A percentile compares a stretch with the other conserved stretches of the same genome.
Conservation (phyloP, 2,888 invertebrate genomes). For the Endomychus coccineus region DNA sequence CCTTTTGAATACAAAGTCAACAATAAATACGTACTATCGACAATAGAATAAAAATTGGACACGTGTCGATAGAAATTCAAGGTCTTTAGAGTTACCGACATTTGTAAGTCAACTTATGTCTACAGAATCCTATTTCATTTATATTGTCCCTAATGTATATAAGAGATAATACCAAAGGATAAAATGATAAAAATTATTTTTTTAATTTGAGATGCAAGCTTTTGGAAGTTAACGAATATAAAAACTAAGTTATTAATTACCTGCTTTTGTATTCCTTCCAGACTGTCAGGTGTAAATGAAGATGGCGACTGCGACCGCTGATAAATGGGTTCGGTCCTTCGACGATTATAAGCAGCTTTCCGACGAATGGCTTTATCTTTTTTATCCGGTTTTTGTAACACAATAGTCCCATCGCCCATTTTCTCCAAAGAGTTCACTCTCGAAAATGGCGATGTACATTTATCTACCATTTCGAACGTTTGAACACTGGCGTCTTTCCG, state of each 20-base stretch:
- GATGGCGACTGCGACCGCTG: constrained; percentile 30
- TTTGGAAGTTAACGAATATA: too few species aligned
- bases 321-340: constrained; percentile 32
- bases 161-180: too few species aligned
- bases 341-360: constrained; percentile 22
- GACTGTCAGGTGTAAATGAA: constrained; percentile 38
- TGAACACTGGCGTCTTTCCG: constrained; percentile 50
- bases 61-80: too few species aligned
- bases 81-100: too few species aligned
- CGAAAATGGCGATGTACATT: constrained; percentile 41
- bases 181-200: too few species aligned
- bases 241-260: constrained; percentile 8
- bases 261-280: constrained; percentile 30
- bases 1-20: too few species aligned
- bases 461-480: constrained; percentile 45
- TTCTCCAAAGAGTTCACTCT: constrained; percentile 26
- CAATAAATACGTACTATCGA: too few species aligned
- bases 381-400: constrained; percentile 17
- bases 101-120: too few species aligned
- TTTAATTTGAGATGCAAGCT: too few species aligned
- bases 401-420: constrained; percentile 17
- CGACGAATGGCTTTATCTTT: constrained; percentile 19
- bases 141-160: too few species aligned
- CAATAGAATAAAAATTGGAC: too few species aligned
- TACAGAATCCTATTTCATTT: too few species aligned